Evolutionary conservation across 2,113 vertebrate genomes (phyloP).

Genomic region (Girardinichthys multiradiatus): DNA sequence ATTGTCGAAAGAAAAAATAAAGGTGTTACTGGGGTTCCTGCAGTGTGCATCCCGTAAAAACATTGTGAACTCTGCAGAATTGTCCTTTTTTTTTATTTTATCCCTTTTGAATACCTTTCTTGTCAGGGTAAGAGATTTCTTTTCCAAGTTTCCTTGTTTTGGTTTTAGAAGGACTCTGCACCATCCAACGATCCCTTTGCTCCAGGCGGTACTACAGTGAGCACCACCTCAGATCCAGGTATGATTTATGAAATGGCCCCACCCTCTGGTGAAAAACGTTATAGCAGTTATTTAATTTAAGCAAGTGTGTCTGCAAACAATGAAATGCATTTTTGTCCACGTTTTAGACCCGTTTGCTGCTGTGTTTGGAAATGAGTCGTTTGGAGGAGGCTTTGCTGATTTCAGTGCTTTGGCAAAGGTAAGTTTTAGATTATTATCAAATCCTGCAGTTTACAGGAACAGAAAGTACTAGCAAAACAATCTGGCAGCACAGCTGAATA

Average conservation of each 20-base stretch:
- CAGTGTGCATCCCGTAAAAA: no score
- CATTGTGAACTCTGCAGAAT: no score
- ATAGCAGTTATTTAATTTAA: not conserved
- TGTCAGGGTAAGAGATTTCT: no score
- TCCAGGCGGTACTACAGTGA: conserved; percentile 91
- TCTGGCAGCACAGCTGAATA: no score
- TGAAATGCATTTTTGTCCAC: not conserved
- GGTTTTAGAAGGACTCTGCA: conserved; percentile 83
- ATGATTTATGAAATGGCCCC: conserved; percentile 51
- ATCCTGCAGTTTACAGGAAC: not conserved
- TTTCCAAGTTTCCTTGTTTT: conserved; percentile 40
- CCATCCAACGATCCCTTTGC: conserved; percentile 93
- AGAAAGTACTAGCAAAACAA: not conserved
- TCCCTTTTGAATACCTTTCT: no score
- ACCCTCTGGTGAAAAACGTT: conserved; percentile 27
- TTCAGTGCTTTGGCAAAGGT: conserved; percentile 93
- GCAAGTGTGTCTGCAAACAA: not conserved
- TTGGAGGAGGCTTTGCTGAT: conserved; percentile 93
- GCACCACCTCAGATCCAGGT: conserved; percentile 86
- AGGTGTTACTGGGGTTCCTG: no score
- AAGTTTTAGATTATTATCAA: conserved; percentile 39
- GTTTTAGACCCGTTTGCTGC: conserved; percentile 90
- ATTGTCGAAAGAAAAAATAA: no score
- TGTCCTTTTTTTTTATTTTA: no score
- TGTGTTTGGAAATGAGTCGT: conserved; percentile 92